A percentile compares a stretch with the other conserved stretches of the same genome.
Evolutionary conservation across 2,113 vertebrate genomes (phyloP).

Genomic region (Chloroceryle aenea): DNA sequence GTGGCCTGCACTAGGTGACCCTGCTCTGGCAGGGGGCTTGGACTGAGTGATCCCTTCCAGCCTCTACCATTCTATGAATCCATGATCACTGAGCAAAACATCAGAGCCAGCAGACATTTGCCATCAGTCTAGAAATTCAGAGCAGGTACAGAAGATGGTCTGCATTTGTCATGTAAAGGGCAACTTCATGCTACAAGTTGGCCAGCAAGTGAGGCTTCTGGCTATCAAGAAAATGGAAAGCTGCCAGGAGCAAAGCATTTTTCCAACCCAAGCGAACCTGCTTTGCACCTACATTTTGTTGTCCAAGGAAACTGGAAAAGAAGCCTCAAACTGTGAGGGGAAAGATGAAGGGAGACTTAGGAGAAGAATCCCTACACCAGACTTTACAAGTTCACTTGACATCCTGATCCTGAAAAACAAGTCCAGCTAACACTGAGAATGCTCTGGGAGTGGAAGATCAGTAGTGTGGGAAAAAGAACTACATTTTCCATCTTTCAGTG

Average conservation of each 20-base stretch:
- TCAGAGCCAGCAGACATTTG: rapidly evolving
- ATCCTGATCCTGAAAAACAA: not conserved
- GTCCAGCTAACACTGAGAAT: not conserved
- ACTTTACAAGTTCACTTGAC: not conserved
- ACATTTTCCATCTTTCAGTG: not conserved
- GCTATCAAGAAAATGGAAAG: not conserved
- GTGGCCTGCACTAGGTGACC: no score
- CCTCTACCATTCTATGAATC: no score
- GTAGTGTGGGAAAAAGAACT: not conserved
- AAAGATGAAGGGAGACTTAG: not conserved
- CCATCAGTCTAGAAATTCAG: not conserved
- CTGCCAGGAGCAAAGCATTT: not conserved
- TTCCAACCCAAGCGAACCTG: not conserved
- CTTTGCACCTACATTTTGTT: not conserved
- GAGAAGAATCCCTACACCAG: not conserved
- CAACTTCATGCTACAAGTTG: not conserved
- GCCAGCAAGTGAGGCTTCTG: not conserved
- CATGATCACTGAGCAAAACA: not conserved
- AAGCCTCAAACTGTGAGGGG: not conserved
- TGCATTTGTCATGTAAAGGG: not conserved
- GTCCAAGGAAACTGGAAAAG: not conserved
- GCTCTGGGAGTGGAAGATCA: not conserved
- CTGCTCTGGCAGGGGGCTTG: no score
- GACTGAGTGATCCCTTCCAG: no score
- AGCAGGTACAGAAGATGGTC: not conserved